Conservation (phyloP, 2,113 vertebrate species). For the Notothenia rossii region DNA sequence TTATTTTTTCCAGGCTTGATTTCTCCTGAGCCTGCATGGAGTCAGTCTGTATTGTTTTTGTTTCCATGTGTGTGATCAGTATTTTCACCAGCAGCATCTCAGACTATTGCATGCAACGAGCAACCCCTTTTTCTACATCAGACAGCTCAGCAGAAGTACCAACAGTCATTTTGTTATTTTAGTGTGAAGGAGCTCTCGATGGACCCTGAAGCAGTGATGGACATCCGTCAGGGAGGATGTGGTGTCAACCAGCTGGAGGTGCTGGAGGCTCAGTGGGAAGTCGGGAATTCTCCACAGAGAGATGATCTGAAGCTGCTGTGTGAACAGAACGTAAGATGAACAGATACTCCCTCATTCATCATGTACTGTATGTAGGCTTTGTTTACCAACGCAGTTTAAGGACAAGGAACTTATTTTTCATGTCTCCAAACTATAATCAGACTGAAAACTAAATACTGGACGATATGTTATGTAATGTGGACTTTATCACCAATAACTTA, state of each 20-base stretch:
- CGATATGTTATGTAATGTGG: too few relatives aligned
- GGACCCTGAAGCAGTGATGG: slow-evolving; percentile 84
- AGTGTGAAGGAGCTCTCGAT: slow-evolving; percentile 93
- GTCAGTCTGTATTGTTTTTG: too few relatives aligned
- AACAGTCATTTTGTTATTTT: slow-evolving; percentile 10
- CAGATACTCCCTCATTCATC: background rate
- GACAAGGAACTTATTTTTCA: background rate
- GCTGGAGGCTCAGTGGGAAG: slow-evolving; percentile 96
- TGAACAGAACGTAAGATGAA: slow-evolving; percentile 94
- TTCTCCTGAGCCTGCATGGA: slow-evolving; percentile 19
- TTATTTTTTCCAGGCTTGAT: slow-evolving; percentile 3
- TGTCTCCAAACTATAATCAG: background rate
- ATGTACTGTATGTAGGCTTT: background rate
- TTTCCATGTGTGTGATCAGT: background rate
- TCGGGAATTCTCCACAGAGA: slow-evolving; percentile 96
- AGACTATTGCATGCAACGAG: background rate
- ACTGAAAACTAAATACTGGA: too few relatives aligned
- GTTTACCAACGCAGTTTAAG: background rate
- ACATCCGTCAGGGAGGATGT: slow-evolving; percentile 86
- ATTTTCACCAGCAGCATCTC: background rate
- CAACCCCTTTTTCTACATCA: background rate
- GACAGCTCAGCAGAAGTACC: background rate
- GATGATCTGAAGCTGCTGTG: slow-evolving; percentile 99
- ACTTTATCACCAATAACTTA: too few relatives aligned
- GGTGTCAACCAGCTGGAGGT: slow-evolving; percentile 92